Conservation (phyloP, 92 coral and sea anemone genomes). For the Epizoanthus stellaris region DNA sequence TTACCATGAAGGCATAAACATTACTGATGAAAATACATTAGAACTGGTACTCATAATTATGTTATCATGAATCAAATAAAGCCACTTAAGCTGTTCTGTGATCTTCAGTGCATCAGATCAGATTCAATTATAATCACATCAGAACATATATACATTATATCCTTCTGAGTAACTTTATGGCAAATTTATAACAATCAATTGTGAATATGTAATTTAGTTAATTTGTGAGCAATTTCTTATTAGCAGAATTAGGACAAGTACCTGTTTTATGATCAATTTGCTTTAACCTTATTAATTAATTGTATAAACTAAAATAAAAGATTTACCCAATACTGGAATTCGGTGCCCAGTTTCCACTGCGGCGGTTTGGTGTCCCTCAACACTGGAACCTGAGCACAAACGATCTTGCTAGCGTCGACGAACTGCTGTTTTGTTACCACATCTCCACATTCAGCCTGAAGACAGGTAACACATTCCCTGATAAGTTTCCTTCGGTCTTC, state of each 20-base stretch:
- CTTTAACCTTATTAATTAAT: neutral
- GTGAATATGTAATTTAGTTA: too few species aligned
- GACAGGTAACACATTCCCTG: constrained; percentile 52
- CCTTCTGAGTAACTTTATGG: too few species aligned
- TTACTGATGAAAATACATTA: too few species aligned
- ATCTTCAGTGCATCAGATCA: too few species aligned
- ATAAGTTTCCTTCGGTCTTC: constrained; percentile 22
- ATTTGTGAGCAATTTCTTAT: too few species aligned
- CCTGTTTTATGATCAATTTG: neutral
- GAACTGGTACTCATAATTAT: too few species aligned
- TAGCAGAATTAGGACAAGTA: neutral
- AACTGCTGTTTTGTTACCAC: constrained; percentile 12
- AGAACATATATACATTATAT: too few species aligned
- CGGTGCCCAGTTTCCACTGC: constrained; percentile 4
- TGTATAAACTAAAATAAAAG: neutral
- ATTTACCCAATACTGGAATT: constrained; percentile 59
- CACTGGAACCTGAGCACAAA: constrained; percentile 23
- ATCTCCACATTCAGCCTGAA: constrained; percentile 31
- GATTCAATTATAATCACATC: too few species aligned
- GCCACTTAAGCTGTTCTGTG: too few species aligned
- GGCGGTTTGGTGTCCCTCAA: constrained; percentile 23
- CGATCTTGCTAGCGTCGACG: neutral
- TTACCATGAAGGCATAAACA: too few species aligned
- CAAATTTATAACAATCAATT: too few species aligned
- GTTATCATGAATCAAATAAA: too few species aligned